These are phyloP conservation scores for Ophonus ardosiacus DNA, from an alignment of 2,888 invertebrate genomes.

Conservation along the genomic window DNA sequence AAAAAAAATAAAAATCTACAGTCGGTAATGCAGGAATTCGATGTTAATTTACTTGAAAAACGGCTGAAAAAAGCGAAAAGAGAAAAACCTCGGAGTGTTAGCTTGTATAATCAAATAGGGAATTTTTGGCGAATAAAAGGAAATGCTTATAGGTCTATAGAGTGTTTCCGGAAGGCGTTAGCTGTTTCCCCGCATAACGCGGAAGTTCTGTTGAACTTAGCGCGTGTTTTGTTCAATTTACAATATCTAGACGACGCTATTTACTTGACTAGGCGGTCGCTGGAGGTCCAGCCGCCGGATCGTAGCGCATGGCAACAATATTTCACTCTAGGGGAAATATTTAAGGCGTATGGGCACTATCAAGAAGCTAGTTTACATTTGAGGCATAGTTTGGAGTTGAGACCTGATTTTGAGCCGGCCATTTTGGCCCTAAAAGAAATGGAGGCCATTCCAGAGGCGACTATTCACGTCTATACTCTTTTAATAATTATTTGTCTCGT, in stretches of 20 bases:
- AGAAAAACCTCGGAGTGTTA: slow-evolving; percentile 90
- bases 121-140: slow-evolving; percentile 95
- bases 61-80: slow-evolving; percentile 87
- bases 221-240: slow-evolving; percentile 89
- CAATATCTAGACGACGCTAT: slow-evolving; percentile 95
- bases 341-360: slow-evolving; percentile 93
- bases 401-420: slow-evolving; percentile 92
- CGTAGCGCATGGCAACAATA: slow-evolving; percentile 95
- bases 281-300: slow-evolving; percentile 88
- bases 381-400: slow-evolving; percentile 88
- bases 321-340: slow-evolving; percentile 93
- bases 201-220: slow-evolving; percentile 90
- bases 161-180: slow-evolving; percentile 91
- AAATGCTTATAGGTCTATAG: slow-evolving; percentile 90
- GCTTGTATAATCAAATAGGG: slow-evolving; percentile 93
- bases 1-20: slow-evolving; percentile 77
- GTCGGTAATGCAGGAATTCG: slow-evolving; percentile 79
- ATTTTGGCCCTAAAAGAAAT: slow-evolving; percentile 88
- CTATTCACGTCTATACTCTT: slow-evolving; percentile 90
- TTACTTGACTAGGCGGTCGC: slow-evolving; percentile 88
- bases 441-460: slow-evolving; percentile 87
- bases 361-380: slow-evolving; percentile 92
- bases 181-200: slow-evolving; percentile 92
- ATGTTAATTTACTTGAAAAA: slow-evolving; percentile 85
- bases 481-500: slow-evolving; percentile 93